Evolutionary conservation across 2,888 invertebrate species (phyloP).

Genomic region (Eucriotettix oculatus): DNA sequence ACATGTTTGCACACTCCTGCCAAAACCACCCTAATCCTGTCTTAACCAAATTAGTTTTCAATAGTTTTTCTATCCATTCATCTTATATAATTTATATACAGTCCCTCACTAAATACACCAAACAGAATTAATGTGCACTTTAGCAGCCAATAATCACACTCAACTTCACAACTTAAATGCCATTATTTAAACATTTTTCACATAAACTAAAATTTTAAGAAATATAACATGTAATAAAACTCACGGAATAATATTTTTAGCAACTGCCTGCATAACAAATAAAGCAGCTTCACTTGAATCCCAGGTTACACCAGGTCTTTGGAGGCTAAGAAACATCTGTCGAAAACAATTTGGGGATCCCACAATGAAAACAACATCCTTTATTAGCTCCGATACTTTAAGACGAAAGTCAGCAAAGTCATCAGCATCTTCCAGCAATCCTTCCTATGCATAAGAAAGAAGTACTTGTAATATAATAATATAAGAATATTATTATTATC

Average conservation of each 20-base stretch:
- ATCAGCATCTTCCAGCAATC: conserved; percentile 65
- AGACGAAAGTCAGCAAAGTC: conserved; percentile 73
- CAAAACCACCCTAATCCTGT: too few species aligned
- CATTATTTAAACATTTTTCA: neutral
- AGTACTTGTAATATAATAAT: too few species aligned
- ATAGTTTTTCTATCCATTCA: too few species aligned
- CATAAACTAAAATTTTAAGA: neutral
- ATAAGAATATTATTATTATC: too few species aligned
- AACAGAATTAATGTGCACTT: too few species aligned
- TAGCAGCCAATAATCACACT: too few species aligned
- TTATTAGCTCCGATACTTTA: conserved; percentile 82
- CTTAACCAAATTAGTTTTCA: too few species aligned
- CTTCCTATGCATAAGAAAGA: conserved; percentile 31
- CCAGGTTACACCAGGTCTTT: conserved; percentile 63
- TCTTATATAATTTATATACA: too few species aligned
- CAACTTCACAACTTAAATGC: too few species aligned
- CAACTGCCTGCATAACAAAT: conserved; percentile 89
- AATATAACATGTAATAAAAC: conserved; percentile 18
- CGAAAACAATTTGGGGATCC: conserved; percentile 83
- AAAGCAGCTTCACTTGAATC: conserved; percentile 85
- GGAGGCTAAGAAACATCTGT: conserved; percentile 72
- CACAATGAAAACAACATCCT: conserved; percentile 92
- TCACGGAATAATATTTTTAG: conserved; percentile 88
- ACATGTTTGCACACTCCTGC: too few species aligned
- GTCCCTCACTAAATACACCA: too few species aligned